phyloP scores from a whole-genome alignment of 1,140 invertebrate genomes.

The Rhizoglyphus robini region DNA sequence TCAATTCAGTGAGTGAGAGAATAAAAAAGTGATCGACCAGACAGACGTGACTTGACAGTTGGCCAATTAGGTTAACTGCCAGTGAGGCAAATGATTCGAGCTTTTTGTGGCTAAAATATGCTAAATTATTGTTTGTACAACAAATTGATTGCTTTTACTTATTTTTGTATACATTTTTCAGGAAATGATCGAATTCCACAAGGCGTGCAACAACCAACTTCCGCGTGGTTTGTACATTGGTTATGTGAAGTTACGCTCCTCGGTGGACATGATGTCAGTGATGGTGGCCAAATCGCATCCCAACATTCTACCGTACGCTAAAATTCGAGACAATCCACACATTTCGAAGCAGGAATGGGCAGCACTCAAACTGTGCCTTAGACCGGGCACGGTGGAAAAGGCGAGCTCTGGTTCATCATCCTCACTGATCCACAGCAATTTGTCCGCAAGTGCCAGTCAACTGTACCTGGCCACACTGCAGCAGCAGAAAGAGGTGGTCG shows the following conservation, averaged over 20 bases:
- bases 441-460: conserved; percentile 3
- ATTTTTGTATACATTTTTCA: conserved; percentile 31
- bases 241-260: conserved; percentile 87
- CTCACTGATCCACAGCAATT: neutral
- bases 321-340: conserved; percentile 83
- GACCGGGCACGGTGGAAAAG: neutral
- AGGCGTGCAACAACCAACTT: conserved; percentile 64
- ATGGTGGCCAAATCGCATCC: conserved; percentile 76
- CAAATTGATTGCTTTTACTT: no score
- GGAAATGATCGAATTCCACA: conserved; percentile 83
- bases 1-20: no score
- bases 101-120: no score
- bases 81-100: no score
- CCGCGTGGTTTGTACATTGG: conserved; percentile 77
- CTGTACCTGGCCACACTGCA: neutral
- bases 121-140: no score
- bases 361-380: conserved; percentile 11
- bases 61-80: no score
- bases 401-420: neutral
- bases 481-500: neutral
- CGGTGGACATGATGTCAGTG: conserved; percentile 83
- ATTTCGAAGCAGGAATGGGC: conserved; percentile 63
- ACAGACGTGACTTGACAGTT: no score
- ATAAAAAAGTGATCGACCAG: no score
- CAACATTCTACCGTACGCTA: conserved; percentile 79